These are phyloP conservation scores for Sebastes hubbsi DNA, from an alignment of 2,797 vertebrate species.

Conservation along the genomic window DNA sequence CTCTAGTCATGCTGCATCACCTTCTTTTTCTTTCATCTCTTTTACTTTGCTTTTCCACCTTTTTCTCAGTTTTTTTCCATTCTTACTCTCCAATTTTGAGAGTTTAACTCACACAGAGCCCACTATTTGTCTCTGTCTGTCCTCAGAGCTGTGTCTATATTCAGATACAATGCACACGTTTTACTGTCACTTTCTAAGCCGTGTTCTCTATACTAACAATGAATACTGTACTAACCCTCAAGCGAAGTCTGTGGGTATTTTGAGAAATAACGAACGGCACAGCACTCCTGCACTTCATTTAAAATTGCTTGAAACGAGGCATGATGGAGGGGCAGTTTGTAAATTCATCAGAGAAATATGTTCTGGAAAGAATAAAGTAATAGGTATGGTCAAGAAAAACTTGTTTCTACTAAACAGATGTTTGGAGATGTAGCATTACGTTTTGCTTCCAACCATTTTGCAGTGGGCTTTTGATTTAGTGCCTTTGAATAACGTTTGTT, in stretches of 20 bases:
- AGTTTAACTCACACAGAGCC: conserved; percentile 28
- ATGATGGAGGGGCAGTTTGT: neutral
- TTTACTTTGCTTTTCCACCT: neutral
- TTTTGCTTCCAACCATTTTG: neutral
- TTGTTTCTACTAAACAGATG: neutral
- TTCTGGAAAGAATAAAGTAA: neutral
- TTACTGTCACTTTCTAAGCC: neutral
- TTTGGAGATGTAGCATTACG: neutral
- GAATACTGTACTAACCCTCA: neutral
- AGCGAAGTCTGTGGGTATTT: neutral
- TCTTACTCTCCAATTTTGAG: neutral
- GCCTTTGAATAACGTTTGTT: neutral
- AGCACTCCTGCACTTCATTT: neutral
- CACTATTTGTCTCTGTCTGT: conserved; percentile 27
- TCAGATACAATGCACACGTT: neutral
- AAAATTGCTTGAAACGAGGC: neutral
- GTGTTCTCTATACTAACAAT: neutral
- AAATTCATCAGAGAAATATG: neutral
- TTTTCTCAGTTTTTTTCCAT: neutral
- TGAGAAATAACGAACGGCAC: neutral
- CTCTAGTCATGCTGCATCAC: neutral
- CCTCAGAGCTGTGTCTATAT: neutral
- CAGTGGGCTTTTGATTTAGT: neutral
- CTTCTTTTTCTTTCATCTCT: neutral
- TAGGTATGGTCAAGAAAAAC: neutral